Evolutionary conservation across 2,888 invertebrate species (phyloP), one percentile per base, ranked within the genome.

Genomic region (Tridacna gigas): DNA sequence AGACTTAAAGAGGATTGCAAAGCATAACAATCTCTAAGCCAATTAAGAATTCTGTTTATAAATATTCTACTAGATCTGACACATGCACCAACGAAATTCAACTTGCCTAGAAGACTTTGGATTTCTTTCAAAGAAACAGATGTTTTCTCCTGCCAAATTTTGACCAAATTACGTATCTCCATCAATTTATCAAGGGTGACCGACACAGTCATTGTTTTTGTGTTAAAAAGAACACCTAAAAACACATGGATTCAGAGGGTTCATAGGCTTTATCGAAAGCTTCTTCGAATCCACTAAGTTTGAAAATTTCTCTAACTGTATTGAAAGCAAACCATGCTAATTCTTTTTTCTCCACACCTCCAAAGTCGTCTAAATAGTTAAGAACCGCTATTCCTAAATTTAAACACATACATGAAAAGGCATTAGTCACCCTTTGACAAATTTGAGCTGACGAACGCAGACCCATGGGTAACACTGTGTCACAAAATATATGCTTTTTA

Each of bases 51-150:
- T 28, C 66, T 66, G 18, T 66, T 66, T 26, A 26, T 28, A 66
- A 66, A 66, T 15, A 61, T n/a, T 22, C 61, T 61, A n/a, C 61
- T 61, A 11, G 61, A 61, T 22, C n/a, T 61, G 9, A 66, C 66
- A 26, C 66, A 66, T 11, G 66, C 66, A 12, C 65, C 79, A 15
- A 83, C 63, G 37, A 82, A 82, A 77, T 81, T 81, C n/a, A 81
- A 60, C 74, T 82, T 78, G 18, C 82, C 74, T n/a, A 77, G 51
- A 18, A 82, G 73, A 12, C 28, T 63, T 63, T 82, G 74, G 25
- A 82, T 47, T 18, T 82, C 67, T 63, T 79, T 82, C 26, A 82
- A 37, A 15, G 76, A 28, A 69, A 63, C 82, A 22, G 18, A 11
- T 13, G 61, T 67, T 63, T 48, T 78, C 3, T 25, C 0, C 60